Conservation (phyloP, 2,797 vertebrate genomes). For the Gouania willdenowi region DNA sequence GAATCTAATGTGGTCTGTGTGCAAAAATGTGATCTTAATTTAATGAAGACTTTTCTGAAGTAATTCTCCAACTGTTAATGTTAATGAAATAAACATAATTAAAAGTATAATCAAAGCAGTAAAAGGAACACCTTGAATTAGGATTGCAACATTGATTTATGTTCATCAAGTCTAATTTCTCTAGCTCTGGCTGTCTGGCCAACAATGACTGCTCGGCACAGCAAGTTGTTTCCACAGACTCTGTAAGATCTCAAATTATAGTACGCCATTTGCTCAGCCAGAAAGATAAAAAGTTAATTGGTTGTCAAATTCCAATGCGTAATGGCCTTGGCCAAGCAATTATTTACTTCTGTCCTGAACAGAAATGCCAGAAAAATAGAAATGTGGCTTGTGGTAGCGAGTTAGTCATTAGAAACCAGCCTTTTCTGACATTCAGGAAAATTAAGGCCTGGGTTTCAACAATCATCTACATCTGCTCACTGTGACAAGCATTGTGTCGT, state of each 20-base stretch:
- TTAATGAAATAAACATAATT: too few relatives aligned
- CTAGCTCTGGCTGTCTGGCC: slow-evolving; percentile 24
- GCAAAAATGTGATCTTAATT: too few relatives aligned
- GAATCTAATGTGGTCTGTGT: too few relatives aligned
- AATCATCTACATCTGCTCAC: too few relatives aligned
- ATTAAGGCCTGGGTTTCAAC: neutral
- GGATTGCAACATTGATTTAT: slow-evolving; percentile 18
- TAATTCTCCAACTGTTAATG: too few relatives aligned
- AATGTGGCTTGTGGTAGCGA: neutral
- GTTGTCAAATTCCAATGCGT: slow-evolving; percentile 8
- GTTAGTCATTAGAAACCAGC: neutral
- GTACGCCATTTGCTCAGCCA: slow-evolving; percentile 9
- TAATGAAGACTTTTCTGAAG: too few relatives aligned
- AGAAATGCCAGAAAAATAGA: slow-evolving; percentile 1
- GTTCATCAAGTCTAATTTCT: slow-evolving; percentile 29
- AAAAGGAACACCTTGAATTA: slow-evolving; percentile 14
- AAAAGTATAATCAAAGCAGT: too few relatives aligned
- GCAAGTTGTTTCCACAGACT: slow-evolving; percentile 8
- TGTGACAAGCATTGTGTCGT: too few relatives aligned
- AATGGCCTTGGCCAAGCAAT: neutral
- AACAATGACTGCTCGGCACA: slow-evolving; percentile 10
- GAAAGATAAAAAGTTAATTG: slow-evolving; percentile 10
- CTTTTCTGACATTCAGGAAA: neutral
- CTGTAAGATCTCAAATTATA: slow-evolving; percentile 12
- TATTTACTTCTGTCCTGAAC: neutral